Percentiles rank a stretch among this genome's conserved stretches.
These are phyloP conservation scores for Xiphorhynchus elegans DNA, from an alignment of 2,113 vertebrate genomes.

Conservation along the genomic window DNA sequence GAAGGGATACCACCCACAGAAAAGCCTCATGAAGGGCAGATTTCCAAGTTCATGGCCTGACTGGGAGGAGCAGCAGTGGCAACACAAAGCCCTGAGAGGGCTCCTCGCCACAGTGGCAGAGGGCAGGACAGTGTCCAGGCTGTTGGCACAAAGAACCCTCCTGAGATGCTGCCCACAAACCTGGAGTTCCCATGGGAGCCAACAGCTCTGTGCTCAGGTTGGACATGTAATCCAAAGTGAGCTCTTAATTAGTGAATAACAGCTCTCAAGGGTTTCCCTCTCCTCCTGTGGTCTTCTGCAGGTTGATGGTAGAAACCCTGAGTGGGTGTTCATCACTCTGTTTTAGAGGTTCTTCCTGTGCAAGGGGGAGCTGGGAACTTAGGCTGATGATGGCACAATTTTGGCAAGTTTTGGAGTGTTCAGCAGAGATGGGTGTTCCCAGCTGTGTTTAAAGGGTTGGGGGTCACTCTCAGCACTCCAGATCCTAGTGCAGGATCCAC, in stretches of 20 bases:
- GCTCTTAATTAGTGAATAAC: neutral
- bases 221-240: neutral
- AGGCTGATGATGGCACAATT: neutral
- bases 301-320: neutral
- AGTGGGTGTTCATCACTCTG: neutral
- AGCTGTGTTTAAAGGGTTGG: neutral
- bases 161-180: neutral
- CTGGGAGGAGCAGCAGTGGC: neutral
- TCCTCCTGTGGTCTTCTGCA: neutral
- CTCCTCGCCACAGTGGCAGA: neutral
- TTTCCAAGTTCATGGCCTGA: rapidly evolving
- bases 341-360: neutral
- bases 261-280: neutral
- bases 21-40: neutral
- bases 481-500: neutral
- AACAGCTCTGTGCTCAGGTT: neutral
- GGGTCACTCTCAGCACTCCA: neutral
- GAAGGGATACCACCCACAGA: neutral
- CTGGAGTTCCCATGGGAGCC: neutral
- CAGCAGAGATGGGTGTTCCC: neutral
- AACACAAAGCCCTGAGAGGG: neutral
- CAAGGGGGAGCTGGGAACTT: neutral
- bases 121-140: neutral
- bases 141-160: rapidly evolving
- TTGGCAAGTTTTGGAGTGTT: neutral